Evolutionary conservation across 2,113 vertebrate species (phyloP).

Genomic region (Phrynocephalus versicolor): DNA sequence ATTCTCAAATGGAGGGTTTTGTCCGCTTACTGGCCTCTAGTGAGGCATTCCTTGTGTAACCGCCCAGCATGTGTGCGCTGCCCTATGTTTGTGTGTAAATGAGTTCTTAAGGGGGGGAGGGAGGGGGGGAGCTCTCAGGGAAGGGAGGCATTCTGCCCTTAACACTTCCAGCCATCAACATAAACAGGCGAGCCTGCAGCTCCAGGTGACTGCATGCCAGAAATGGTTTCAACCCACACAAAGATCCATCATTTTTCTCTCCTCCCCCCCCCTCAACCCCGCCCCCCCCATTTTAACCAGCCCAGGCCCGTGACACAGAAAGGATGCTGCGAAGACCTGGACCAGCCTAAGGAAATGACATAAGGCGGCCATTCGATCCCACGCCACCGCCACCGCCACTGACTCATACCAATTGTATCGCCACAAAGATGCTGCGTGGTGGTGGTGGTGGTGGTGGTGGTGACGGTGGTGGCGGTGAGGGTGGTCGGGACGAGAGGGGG

Average conservation of each 20-base stretch:
- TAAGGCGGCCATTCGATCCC: too few species aligned
- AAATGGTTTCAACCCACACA: constrained; percentile 13
- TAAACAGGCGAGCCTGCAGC: constrained; percentile 28
- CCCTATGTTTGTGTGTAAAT: neutral
- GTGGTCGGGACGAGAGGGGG: constrained; percentile 15
- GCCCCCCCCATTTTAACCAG: too few species aligned
- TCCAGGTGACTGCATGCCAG: neutral
- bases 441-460: too few species aligned
- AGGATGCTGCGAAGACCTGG: neutral
- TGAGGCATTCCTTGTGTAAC: constrained; percentile 1
- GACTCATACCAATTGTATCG: too few species aligned
- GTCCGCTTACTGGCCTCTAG: neutral
- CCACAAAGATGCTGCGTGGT: too few species aligned
- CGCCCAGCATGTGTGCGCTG: neutral
- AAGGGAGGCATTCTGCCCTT: constrained; percentile 17
- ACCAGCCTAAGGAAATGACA: neutral
- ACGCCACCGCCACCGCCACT: too few species aligned
- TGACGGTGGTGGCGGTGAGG: neutral
- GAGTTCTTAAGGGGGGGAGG: neutral
- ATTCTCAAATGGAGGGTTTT: neutral
- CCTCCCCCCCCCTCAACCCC: too few species aligned
- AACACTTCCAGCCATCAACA: constrained; percentile 36
- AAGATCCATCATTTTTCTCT: too few species aligned
- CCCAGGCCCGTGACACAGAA: too few species aligned
- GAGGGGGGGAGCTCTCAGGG: neutral